Percentiles rank a stretch among this genome's conserved stretches.
Conservation (phyloP, 2,113 vertebrate genomes). For the Edolisoma coerulescens region DNA sequence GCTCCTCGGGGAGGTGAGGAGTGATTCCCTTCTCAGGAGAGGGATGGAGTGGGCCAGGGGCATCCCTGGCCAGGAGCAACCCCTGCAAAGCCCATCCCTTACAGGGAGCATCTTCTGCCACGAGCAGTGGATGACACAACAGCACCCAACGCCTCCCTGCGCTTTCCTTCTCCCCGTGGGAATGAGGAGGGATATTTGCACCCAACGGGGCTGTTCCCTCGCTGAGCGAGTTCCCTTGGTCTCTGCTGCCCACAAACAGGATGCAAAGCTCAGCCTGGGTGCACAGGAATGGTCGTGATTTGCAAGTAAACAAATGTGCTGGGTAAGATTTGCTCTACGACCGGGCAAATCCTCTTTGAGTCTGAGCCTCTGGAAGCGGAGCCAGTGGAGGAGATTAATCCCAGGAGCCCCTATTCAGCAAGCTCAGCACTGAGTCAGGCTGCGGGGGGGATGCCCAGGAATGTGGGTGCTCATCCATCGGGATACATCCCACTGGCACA, state of each 20-base stretch:
- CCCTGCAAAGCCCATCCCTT: background rate
- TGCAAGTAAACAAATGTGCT: background rate
- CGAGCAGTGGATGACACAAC: rapidly evolving
- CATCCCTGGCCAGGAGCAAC: background rate
- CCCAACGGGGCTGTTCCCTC: rapidly evolving
- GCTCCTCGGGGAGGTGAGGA: background rate
- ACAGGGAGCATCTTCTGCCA: background rate
- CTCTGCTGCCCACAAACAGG: background rate
- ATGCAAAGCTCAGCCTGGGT: background rate
- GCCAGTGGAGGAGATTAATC: background rate
- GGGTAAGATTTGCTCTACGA: background rate
- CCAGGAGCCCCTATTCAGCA: background rate
- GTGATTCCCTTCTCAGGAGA: background rate
- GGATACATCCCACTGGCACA: background rate
- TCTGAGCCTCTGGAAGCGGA: background rate
- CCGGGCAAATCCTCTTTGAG: background rate
- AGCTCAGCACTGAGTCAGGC: background rate
- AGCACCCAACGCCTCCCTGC: too few relatives aligned
- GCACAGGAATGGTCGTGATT: rapidly evolving
- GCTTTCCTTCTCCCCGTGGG: background rate
- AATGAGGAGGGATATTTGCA: background rate
- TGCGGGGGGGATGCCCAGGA: background rate
- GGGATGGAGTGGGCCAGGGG: background rate
- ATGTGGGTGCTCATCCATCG: background rate
- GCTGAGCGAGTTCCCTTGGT: background rate